Base-by-base conservation (phyloP, 2,797 vertebrate species). In the Myioborus miniatus region DNA sequence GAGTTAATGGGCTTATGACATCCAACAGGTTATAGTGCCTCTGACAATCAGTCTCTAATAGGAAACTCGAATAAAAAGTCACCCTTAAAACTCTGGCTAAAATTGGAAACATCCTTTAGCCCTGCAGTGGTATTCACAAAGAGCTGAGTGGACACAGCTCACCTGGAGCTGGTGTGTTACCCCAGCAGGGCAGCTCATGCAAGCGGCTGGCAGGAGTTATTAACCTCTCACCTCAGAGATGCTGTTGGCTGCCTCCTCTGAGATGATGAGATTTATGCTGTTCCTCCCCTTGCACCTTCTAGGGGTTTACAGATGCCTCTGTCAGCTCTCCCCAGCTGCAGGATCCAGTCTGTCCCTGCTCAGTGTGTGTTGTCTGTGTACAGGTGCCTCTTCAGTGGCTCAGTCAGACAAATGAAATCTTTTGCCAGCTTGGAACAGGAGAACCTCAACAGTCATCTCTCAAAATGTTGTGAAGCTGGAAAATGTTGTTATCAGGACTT, bases 221-320 rank as follows among this genome's bases (percentile, higher is more conserved):
- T 72, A 30, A 70, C 12, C 3, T 86, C 29, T 76, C 23, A 15
- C 2, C 1, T 65, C 29, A 43, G 30, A 68, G 43, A 14, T 1
- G 2, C 34, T 60, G 27, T 43, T 2, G 4, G 5, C 41, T 71
- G 14, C 37, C 5, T 75, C 8, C 12, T 6, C 26, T 36, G 27
- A 62, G 50, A 18, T 3, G 0, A 9, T 76, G 29, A 68, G 5
- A 8, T 76, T 37, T 75, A 9, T 3, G 0, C 32, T 68, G 2
- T 86, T 72, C 11, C 20, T 59, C 9, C 26, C 11, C 22, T 44
- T 50, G 15, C 15, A 55, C 4, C 26, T 70, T 76, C 17, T 26
- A 26, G 17, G 24, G 41, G 9, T 60, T 79, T 27, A 29, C 30
- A 68, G 50, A 12, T 1, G 1, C 15, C 15, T 81, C 70, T 12